Evolutionary conservation across 2,888 invertebrate genomes (phyloP).

Genomic region (Philereme transversata): DNA sequence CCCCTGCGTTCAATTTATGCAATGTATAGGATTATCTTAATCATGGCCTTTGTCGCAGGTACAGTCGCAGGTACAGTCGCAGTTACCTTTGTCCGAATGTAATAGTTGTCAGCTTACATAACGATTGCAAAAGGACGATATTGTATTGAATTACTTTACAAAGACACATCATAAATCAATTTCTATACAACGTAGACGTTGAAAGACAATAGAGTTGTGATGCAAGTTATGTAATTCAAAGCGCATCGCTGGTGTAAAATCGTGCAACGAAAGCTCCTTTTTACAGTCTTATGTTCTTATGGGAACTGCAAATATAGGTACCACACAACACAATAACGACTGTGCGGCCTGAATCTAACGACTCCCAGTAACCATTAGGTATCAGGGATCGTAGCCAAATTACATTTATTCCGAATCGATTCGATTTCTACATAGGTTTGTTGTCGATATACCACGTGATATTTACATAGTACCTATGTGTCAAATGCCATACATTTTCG

Average conservation of each 20-base stretch:
- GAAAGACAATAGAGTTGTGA: slow-evolving; percentile 14
- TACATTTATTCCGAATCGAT: too few species aligned
- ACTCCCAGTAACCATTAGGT: too few species aligned
- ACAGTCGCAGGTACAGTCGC: slow-evolving; percentile 15
- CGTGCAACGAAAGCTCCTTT: too few species aligned
- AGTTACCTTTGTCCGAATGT: slow-evolving; percentile 24
- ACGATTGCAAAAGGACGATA: slow-evolving; percentile 32
- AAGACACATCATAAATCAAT: slow-evolving; percentile 42
- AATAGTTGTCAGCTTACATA: slow-evolving; percentile 38
- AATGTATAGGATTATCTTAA: slow-evolving; percentile 26
- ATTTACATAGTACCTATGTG: too few species aligned
- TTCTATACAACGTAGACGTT: slow-evolving; percentile 15
- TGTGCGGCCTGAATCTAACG: too few species aligned
- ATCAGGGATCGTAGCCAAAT: too few species aligned
- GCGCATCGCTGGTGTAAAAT: background rate
- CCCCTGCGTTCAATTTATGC: slow-evolving; percentile 29
- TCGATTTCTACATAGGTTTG: too few species aligned
- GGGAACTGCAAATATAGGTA: too few species aligned
- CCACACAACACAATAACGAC: too few species aligned
- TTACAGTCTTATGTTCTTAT: too few species aligned
- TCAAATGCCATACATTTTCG: too few species aligned
- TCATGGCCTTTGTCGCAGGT: slow-evolving; percentile 21
- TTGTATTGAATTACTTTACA: slow-evolving; percentile 38
- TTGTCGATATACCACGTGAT: too few species aligned
- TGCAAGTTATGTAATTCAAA: background rate